Conservation (phyloP, 2,113 vertebrate species). For the Apistogramma diplotaenia region DNA sequence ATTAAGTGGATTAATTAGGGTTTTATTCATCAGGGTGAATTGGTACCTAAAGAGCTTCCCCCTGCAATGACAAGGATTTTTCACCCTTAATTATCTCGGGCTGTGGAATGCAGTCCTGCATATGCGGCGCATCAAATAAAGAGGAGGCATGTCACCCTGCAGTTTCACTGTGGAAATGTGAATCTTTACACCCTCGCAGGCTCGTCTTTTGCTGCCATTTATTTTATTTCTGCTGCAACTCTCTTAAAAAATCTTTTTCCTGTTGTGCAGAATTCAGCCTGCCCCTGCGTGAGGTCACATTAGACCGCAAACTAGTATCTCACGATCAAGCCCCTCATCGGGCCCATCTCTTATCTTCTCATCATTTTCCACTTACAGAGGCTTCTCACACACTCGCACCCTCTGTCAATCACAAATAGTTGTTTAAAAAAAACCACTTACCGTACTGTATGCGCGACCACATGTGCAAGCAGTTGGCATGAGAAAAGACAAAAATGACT, state of each 20-base stretch:
- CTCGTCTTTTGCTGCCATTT: neutral
- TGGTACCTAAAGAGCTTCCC: constrained; percentile 75
- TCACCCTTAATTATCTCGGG: constrained; percentile 68
- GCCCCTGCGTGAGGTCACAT: constrained; percentile 5
- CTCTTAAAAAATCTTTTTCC: neutral
- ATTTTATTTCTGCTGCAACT: constrained; percentile 6
- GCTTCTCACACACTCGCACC: constrained; percentile 7
- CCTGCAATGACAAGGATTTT: constrained; percentile 73
- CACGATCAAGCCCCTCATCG: constrained; percentile 36
- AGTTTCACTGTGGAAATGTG: constrained; percentile 26
- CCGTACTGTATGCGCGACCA: neutral
- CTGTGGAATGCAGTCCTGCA: constrained; percentile 44
- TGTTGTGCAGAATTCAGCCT: neutral
- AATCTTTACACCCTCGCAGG: constrained; percentile 4
- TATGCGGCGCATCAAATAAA: neutral
- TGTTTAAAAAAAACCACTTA: constrained; percentile 3
- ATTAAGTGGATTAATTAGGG: constrained; percentile 80
- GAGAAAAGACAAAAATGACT: neutral
- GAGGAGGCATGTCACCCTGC: constrained; percentile 1
- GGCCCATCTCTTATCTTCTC: constrained; percentile 53
- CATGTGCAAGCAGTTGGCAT: neutral
- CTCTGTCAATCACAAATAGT: constrained; percentile 29
- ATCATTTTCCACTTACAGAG: constrained; percentile 64
- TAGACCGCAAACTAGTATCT: constrained; percentile 52
- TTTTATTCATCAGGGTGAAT: constrained; percentile 76